Percentiles rank a stretch among this genome's conserved stretches.
Evolutionary conservation across 1,140 invertebrate species (phyloP).

Genomic region (Drosophila ohnishii): DNA sequence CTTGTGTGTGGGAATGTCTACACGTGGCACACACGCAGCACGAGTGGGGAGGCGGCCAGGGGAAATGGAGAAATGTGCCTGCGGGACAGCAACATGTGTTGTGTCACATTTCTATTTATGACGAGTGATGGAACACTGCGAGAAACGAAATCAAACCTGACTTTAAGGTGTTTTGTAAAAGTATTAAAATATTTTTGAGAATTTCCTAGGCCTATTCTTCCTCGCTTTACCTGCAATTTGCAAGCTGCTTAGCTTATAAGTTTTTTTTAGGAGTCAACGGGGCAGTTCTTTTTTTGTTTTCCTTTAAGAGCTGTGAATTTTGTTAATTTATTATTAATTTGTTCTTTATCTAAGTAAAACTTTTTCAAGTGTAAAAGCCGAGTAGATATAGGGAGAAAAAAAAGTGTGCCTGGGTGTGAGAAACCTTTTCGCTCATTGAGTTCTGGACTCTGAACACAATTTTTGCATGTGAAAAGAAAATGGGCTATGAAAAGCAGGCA

Average conservation of each 20-base stretch:
- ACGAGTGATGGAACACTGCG: slow-evolving; percentile 7
- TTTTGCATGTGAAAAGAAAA: slow-evolving; percentile 75
- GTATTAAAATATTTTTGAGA: too few relatives aligned
- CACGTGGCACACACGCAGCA: slow-evolving; percentile 44
- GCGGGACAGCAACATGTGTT: slow-evolving; percentile 75
- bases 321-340: background rate
- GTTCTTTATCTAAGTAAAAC: too few relatives aligned
- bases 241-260: background rate
- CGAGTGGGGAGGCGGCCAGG: slow-evolving; percentile 22
- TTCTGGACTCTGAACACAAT: slow-evolving; percentile 57
- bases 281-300: background rate
- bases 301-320: background rate
- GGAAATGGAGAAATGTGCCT: slow-evolving; percentile 45
- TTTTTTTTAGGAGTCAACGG: background rate
- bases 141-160: background rate
- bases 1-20: slow-evolving; percentile 28
- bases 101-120: slow-evolving; percentile 78
- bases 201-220: too few relatives aligned
- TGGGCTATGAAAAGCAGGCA: slow-evolving; percentile 61
- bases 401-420: slow-evolving; percentile 1
- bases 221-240: background rate
- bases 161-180: too few relatives aligned
- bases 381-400: background rate
- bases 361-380: background rate
- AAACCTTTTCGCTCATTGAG: slow-evolving; percentile 56